phyloP scores from a whole-genome alignment of 2,888 invertebrate genomes.

The Acronicta psi region DNA sequence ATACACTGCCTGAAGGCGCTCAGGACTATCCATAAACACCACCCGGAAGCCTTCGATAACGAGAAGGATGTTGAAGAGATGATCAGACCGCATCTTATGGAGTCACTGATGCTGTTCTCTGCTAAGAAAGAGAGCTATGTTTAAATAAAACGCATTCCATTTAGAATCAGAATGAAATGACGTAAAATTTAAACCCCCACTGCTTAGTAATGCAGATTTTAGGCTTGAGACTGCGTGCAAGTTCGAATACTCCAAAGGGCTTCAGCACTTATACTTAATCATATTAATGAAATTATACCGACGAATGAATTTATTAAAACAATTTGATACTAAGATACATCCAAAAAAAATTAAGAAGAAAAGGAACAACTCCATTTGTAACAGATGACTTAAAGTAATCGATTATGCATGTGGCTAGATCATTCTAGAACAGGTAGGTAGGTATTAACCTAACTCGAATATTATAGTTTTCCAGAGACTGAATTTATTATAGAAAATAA shows the following conservation, averaged over 20 bases:
- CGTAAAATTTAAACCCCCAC: no score
- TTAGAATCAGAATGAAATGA: no score
- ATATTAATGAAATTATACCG: no score
- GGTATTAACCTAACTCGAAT: slow-evolving; percentile 37
- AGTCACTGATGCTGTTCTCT: slow-evolving; percentile 94
- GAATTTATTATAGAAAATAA: slow-evolving; percentile 33
- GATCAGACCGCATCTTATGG: slow-evolving; percentile 93
- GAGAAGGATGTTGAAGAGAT: slow-evolving; percentile 92
- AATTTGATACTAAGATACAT: no score
- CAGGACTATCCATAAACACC: slow-evolving; percentile 83
- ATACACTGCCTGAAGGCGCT: slow-evolving; percentile 84
- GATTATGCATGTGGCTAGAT: slow-evolving; percentile 14
- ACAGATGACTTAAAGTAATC: no score
- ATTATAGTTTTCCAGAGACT: slow-evolving; percentile 49
- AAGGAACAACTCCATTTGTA: no score
- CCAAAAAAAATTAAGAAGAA: no score
- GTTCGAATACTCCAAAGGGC: no score
- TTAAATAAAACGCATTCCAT: slow-evolving; percentile 2
- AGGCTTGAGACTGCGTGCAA: no score
- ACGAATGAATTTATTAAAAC: no score
- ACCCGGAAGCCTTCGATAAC: slow-evolving; percentile 78
- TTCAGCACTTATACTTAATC: no score
- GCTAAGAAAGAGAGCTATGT: slow-evolving; percentile 93
- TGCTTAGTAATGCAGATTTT: no score
- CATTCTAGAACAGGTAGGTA: slow-evolving; percentile 13